Percentiles rank a stretch among this genome's conserved stretches.
These are phyloP conservation scores for Anomalospiza imberbis DNA, from an alignment of 2,797 vertebrate species.

Conservation along the genomic window DNA sequence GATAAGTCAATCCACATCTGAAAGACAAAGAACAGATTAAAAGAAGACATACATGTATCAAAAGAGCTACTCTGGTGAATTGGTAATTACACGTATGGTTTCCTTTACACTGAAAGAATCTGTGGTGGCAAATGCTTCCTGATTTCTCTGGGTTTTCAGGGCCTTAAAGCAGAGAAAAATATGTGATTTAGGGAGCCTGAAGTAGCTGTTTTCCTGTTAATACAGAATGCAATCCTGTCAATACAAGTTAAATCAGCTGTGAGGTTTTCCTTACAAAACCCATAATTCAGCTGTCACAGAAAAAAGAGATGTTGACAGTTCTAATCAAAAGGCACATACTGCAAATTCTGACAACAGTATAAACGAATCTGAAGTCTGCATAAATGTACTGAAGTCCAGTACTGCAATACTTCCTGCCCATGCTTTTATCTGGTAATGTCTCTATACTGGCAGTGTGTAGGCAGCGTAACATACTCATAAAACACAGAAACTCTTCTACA, in stretches of 20 bases:
- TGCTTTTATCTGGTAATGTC: neutral
- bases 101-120: neutral
- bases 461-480: neutral
- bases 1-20: neutral
- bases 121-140: neutral
- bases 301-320: neutral
- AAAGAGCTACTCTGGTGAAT: neutral
- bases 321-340: neutral
- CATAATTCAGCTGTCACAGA: neutral
- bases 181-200: neutral
- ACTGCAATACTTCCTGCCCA: neutral
- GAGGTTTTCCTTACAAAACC: neutral
- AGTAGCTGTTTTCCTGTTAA: neutral
- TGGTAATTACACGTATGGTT: neutral
- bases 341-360: neutral
- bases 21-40: neutral
- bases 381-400: neutral
- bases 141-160: neutral
- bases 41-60: neutral
- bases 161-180: neutral
- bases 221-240: neutral
- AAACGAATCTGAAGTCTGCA: neutral
- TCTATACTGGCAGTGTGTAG: neutral
- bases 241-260: neutral
- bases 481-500: neutral